phyloP scores from a whole-genome alignment of 2,797 vertebrate genomes.

The Synaphobranchus kaupii region DNA sequence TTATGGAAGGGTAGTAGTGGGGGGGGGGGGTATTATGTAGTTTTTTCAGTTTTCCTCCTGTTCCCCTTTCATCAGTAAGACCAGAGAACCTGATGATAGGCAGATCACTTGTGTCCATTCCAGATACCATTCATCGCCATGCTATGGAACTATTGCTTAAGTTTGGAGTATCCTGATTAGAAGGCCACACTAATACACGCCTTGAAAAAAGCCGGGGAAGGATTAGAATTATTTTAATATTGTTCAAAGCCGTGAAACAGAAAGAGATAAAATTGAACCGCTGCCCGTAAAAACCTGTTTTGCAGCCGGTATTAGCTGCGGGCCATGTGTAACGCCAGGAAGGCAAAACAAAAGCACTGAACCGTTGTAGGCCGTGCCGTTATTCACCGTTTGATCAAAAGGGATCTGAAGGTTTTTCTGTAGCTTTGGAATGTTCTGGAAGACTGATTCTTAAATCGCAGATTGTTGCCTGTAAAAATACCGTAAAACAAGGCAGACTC shows the following conservation, averaged over 20 bases:
- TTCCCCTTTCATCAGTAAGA: slow-evolving; percentile 37
- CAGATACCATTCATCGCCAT: slow-evolving; percentile 21
- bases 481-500: background rate
- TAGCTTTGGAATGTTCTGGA: background rate
- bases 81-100: slow-evolving; percentile 2
- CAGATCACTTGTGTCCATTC: background rate
- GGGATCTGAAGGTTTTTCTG: background rate
- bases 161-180: background rate
- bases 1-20: background rate
- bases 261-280: background rate
- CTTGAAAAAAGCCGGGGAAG: background rate
- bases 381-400: background rate
- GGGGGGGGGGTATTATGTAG: slow-evolving; percentile 40
- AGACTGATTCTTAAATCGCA: background rate
- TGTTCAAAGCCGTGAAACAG: background rate
- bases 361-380: background rate
- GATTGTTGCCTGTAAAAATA: background rate
- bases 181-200: background rate
- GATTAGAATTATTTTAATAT: background rate
- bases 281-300: background rate
- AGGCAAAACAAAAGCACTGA: background rate
- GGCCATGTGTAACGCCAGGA: background rate
- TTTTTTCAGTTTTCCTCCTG: slow-evolving; percentile 50
- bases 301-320: background rate
- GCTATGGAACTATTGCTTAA: background rate